phyloP scores from a whole-genome alignment of 2,888 invertebrate species.

The Drosophila stalkeri region DNA sequence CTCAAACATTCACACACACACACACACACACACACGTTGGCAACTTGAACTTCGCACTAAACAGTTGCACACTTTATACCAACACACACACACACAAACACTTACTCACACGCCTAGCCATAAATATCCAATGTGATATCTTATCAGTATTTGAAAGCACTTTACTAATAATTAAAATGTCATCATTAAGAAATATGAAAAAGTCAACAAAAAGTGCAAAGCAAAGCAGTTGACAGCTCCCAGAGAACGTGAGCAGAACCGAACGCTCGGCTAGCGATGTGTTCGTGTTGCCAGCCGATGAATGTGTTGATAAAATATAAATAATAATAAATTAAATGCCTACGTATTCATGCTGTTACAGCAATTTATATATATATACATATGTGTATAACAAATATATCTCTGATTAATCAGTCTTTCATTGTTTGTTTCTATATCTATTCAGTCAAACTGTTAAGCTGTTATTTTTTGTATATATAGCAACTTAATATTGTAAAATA shows the following conservation, averaged over 20 bases:
- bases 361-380: too few species aligned
- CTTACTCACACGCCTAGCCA: constrained; percentile 30
- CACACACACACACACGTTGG: constrained; percentile 8
- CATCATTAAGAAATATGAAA: constrained; percentile 82
- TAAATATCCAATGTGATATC: constrained; percentile 77
- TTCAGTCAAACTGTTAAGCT: too few species aligned
- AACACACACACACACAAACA: constrained; percentile 6
- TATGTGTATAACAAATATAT: too few species aligned
- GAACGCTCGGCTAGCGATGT: constrained; percentile 18
- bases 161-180: constrained; percentile 84
- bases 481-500: too few species aligned
- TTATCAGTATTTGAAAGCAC: constrained; percentile 79
- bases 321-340: too few species aligned
- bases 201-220: constrained; percentile 70
- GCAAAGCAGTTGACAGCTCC: constrained; percentile 34
- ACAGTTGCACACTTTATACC: constrained; percentile 15
- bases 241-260: constrained; percentile 16
- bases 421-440: too few species aligned
- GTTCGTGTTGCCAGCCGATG: background rate
- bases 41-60: constrained; percentile 74
- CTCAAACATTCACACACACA: constrained; percentile 7
- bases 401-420: too few species aligned
- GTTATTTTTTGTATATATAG: too few species aligned
- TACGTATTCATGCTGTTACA: too few species aligned
- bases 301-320: background rate